phyloP scores from a whole-genome alignment of 2,113 vertebrate genomes.

The Mungos mungo region DNA sequence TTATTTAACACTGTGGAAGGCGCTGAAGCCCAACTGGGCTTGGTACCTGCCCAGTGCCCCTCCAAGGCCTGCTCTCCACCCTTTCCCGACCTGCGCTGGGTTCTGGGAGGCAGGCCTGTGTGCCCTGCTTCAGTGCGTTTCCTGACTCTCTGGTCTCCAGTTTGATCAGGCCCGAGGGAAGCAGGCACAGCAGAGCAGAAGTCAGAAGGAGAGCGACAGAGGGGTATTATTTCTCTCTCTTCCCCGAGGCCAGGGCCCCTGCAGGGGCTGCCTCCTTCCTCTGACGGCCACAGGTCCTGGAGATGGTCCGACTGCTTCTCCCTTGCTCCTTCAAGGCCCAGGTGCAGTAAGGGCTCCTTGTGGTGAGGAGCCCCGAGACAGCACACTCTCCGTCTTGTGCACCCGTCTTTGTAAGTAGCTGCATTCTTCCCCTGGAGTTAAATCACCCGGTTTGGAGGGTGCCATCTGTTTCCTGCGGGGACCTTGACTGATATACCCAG shows the following conservation, averaged over 20 bases:
- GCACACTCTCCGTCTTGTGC: background rate
- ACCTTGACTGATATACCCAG: background rate
- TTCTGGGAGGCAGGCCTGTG: background rate
- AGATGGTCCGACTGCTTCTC: background rate
- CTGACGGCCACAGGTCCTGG: background rate
- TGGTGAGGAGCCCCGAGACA: background rate
- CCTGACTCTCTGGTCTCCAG: background rate
- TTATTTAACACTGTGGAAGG: background rate
- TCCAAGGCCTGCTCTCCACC: background rate
- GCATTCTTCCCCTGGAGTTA: background rate
- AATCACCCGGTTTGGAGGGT: background rate
- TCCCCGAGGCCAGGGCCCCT: background rate
- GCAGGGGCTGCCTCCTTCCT: background rate
- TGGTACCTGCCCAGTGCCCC: background rate
- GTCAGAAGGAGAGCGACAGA: background rate
- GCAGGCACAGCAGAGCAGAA: background rate
- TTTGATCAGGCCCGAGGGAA: background rate
- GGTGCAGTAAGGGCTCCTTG: background rate
- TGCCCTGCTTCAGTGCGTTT: background rate
- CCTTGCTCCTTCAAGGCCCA: background rate
- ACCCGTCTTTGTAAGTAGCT: background rate
- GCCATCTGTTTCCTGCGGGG: constrained; percentile 43
- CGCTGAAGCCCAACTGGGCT: background rate
- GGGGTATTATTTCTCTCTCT: background rate
- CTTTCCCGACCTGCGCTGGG: background rate